phyloP scores from a whole-genome alignment of 2,797 vertebrate species.

The Mus minutoides region DNA sequence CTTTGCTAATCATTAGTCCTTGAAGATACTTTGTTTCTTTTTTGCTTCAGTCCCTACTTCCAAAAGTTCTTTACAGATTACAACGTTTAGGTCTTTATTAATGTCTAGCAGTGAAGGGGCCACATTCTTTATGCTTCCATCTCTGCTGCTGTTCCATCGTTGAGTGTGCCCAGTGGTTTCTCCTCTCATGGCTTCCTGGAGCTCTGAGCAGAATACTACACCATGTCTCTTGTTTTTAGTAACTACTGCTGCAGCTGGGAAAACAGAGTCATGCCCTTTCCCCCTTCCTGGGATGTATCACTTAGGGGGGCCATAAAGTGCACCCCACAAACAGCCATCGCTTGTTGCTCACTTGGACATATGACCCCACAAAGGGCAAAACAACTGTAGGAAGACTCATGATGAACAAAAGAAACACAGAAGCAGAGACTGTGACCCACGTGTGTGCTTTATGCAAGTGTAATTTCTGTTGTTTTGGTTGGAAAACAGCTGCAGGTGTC shows the following conservation, averaged over 20 bases:
- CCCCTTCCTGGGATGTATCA: slow-evolving; percentile 58
- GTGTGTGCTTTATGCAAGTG: slow-evolving; percentile 87
- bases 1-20: slow-evolving; percentile 43
- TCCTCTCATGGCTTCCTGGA: slow-evolving; percentile 44
- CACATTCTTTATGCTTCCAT: not conserved
- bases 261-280: slow-evolving; percentile 65
- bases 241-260: slow-evolving; percentile 62
- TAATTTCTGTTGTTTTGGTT: slow-evolving; percentile 91
- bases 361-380: slow-evolving; percentile 75
- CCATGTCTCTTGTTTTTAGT: slow-evolving; percentile 42
- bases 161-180: not conserved
- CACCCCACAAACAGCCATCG: slow-evolving; percentile 62
- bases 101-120: not conserved
- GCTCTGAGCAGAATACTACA: not conserved
- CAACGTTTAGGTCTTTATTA: slow-evolving; percentile 22
- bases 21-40: slow-evolving; percentile 8
- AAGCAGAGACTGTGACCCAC: slow-evolving; percentile 83
- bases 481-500: slow-evolving; percentile 92
- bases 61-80: not conserved
- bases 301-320: slow-evolving; percentile 71
- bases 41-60: not conserved
- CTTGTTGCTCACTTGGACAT: slow-evolving; percentile 80
- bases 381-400: slow-evolving; percentile 56
- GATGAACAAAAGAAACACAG: slow-evolving; percentile 83
- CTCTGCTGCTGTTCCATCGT: not conserved